These are phyloP conservation scores for Phalacrocorax pelagicus DNA, from an alignment of 2,113 vertebrate species.

Conservation along the genomic window DNA sequence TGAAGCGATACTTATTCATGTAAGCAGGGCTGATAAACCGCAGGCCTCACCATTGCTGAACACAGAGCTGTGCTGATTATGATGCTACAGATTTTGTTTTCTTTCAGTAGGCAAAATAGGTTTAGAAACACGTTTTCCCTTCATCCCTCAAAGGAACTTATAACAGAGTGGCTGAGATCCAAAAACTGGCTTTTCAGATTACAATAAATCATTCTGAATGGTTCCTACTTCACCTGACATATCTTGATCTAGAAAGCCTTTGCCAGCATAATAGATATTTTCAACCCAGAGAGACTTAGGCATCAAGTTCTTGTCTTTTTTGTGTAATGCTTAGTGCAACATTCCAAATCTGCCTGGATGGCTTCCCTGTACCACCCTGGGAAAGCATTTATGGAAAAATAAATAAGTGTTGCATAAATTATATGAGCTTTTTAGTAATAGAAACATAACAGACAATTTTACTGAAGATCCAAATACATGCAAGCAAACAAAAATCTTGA, in stretches of 20 bases:
- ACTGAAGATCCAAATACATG: background rate
- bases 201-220: background rate
- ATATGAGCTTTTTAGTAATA: background rate
- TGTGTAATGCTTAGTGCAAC: background rate
- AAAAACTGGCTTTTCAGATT: background rate
- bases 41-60: background rate
- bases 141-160: background rate
- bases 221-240: background rate
- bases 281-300: background rate
- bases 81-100: conserved; percentile 18
- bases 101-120: conserved; percentile 22
- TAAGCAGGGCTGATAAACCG: conserved; percentile 40
- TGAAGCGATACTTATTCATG: conserved; percentile 51
- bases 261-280: background rate
- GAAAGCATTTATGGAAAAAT: background rate
- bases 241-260: conserved; percentile 1
- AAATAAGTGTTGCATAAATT: background rate
- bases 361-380: background rate
- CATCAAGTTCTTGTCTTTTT: background rate
- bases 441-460: background rate
- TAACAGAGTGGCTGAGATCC: background rate
- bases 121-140: background rate
- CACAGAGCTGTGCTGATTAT: background rate
- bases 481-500: background rate
- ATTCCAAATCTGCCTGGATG: background rate